Evolutionary conservation across 2,113 vertebrate genomes (phyloP).

Genomic region (Coryphaenoides rupestris): DNA sequence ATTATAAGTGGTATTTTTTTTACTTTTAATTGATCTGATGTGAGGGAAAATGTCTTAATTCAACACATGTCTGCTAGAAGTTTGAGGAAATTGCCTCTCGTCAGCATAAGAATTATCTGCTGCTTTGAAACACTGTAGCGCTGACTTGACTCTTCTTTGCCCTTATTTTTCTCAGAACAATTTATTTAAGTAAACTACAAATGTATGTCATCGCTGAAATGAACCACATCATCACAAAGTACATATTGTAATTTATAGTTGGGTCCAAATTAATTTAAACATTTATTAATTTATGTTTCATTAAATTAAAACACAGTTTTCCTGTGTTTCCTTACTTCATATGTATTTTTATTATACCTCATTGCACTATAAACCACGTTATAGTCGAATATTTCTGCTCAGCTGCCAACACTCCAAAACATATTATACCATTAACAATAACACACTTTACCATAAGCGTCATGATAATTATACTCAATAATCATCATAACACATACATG

Average conservation of each 20-base stretch:
- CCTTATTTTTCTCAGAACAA: conserved; percentile 24
- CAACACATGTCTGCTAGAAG: background rate
- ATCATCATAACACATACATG: too few species aligned
- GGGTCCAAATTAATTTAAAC: conserved; percentile 27
- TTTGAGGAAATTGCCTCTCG: conserved; percentile 53
- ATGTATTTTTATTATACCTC: too few species aligned
- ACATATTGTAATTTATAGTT: conserved; percentile 40
- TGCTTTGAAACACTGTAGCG: conserved; percentile 26
- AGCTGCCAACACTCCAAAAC: too few species aligned
- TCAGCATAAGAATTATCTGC: conserved; percentile 58
- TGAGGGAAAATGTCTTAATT: conserved; percentile 41
- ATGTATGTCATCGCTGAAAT: conserved; percentile 40
- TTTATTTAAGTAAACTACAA: conserved; percentile 31
- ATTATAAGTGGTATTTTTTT: conserved; percentile 47
- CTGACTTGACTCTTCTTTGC: conserved; percentile 20
- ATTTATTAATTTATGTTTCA: conserved; percentile 23
- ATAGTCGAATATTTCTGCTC: too few species aligned
- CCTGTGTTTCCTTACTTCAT: too few species aligned
- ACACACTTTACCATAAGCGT: too few species aligned
- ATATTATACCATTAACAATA: too few species aligned
- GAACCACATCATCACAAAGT: conserved; percentile 52
- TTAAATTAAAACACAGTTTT: conserved; percentile 9
- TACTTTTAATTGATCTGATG: conserved; percentile 56
- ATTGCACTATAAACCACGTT: too few species aligned
- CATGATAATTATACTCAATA: too few species aligned